phyloP scores from a whole-genome alignment of 2,797 vertebrate species.

The Urosaurus nigricauda region DNA sequence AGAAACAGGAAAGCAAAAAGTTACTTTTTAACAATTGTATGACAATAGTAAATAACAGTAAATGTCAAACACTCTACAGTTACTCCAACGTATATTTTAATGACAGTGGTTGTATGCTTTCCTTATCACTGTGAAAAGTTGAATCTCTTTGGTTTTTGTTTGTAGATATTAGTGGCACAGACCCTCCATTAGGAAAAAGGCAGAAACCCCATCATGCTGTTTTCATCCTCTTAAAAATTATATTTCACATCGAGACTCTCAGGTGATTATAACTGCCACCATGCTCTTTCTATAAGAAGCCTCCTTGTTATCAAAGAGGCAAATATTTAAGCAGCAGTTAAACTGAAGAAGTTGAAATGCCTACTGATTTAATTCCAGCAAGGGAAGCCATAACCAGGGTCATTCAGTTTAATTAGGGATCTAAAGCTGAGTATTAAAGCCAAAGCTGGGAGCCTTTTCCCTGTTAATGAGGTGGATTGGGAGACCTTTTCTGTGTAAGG shows the following conservation, averaged over 20 bases:
- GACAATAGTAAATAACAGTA: neutral
- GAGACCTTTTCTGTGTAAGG: conserved; percentile 68
- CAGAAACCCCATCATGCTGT: neutral
- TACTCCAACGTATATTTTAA: neutral
- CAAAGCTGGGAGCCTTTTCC: conserved; percentile 63
- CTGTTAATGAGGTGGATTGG: conserved; percentile 72
- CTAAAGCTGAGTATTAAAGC: conserved; percentile 68
- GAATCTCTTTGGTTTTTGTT: neutral
- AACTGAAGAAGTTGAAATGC: conserved; percentile 48
- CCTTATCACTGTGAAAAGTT: neutral
- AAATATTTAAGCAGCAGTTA: conserved; percentile 57
- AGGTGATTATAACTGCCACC: neutral
- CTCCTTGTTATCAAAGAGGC: conserved; percentile 34
- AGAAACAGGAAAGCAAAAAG: no score
- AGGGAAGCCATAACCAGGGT: conserved; percentile 64
- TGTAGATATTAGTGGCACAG: neutral
- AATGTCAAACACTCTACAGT: neutral
- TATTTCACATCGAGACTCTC: neutral
- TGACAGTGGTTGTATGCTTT: neutral
- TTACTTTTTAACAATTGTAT: no score
- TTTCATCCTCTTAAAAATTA: neutral
- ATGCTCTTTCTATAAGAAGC: neutral
- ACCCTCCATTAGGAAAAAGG: neutral
- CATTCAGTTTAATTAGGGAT: conserved; percentile 73
- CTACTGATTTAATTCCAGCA: conserved; percentile 62